Conservation (phyloP, 1,140 invertebrate species). For the Heliconius congener region DNA sequence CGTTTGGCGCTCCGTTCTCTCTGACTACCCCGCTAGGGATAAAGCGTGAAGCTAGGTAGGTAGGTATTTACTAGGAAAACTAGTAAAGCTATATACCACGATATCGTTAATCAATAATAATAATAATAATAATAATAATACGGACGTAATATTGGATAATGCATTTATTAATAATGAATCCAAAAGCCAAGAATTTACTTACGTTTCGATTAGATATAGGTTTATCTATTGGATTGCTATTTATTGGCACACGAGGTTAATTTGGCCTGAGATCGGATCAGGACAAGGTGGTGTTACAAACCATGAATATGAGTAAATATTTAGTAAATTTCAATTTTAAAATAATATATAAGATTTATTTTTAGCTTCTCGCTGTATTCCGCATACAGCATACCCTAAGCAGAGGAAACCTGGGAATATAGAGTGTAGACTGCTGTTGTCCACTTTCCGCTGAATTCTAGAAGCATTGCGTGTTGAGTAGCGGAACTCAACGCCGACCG, state of each 20-base stretch:
- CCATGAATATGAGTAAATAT: no score
- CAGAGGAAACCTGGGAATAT: no score
- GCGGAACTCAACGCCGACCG: no score
- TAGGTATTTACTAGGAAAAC: neutral
- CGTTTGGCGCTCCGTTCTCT: no score
- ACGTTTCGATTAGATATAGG: slow-evolving; percentile 17
- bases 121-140: slow-evolving; percentile 17
- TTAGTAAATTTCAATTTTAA: neutral
- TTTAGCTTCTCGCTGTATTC: no score
- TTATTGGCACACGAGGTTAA: slow-evolving; percentile 18
- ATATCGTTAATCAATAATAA: slow-evolving; percentile 18
- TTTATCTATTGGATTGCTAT: slow-evolving; percentile 14
- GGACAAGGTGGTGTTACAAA: neutral
- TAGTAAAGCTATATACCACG: neutral
- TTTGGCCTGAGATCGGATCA: slow-evolving; percentile 1
- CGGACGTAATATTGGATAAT: slow-evolving; percentile 5
- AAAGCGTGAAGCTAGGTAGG: no score
- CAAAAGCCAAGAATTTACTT: slow-evolving; percentile 28
- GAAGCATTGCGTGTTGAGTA: no score
- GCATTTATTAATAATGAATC: slow-evolving; percentile 17
- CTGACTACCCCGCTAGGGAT: no score
- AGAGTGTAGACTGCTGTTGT: no score
- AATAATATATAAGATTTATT: neutral
- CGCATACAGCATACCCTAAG: no score
- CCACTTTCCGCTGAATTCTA: no score